These are phyloP conservation scores for Ornithoptera priamus DNA, from an alignment of 2,888 invertebrate genomes.

Conservation along the genomic window DNA sequence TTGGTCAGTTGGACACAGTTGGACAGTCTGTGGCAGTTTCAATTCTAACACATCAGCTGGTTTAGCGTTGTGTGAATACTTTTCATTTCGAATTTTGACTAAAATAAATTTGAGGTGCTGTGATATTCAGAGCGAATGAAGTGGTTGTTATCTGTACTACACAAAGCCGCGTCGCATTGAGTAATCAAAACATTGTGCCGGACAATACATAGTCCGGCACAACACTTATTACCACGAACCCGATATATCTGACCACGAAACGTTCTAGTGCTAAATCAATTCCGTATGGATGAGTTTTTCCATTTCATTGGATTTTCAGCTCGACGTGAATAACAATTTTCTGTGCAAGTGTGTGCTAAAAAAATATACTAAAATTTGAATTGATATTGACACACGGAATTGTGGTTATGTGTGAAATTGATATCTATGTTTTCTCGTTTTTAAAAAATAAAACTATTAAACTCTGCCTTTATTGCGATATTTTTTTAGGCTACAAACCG, in stretches of 20 bases:
- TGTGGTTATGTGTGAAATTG: not conserved
- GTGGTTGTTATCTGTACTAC: constrained; percentile 8
- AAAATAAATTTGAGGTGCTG: constrained; percentile 14
- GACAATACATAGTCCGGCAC: constrained; percentile 24
- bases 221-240: constrained; percentile 38
- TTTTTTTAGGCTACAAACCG: too few relatives aligned
- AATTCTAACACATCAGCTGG: too few relatives aligned
- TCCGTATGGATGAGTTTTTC: constrained; percentile 64
- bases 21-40: too few relatives aligned
- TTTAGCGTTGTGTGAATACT: too few relatives aligned
- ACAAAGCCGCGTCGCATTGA: constrained; percentile 10
- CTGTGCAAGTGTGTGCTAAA: constrained; percentile 37
- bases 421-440: too few relatives aligned
- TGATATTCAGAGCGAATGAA: constrained; percentile 16
- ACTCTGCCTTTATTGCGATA: too few relatives aligned
- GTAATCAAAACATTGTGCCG: constrained; percentile 26
- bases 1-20: too few relatives aligned
- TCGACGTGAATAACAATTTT: constrained; percentile 53
- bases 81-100: not conserved
- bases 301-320: constrained; percentile 58
- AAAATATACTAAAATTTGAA: not conserved
- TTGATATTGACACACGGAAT: not conserved
- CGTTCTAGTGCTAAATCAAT: constrained; percentile 59
- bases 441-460: too few relatives aligned
- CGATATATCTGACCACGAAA: constrained; percentile 58